phyloP scores from a whole-genome alignment of 2,888 invertebrate genomes.

The Pantelozetes paolii region DNA sequence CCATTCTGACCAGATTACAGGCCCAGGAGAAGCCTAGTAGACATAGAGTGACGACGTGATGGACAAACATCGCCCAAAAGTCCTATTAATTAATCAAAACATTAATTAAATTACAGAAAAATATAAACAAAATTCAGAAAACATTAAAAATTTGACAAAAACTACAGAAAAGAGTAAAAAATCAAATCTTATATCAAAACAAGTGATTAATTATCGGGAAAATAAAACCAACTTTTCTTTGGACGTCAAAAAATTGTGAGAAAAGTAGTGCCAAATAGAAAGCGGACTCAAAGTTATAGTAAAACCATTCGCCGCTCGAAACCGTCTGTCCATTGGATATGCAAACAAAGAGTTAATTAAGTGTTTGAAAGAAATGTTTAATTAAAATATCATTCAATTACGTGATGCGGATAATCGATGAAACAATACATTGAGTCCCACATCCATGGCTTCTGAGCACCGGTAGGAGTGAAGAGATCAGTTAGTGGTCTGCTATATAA shows the following conservation, averaged over 20 bases:
- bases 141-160: background rate
- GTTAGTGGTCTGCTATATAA: background rate
- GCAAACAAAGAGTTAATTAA: slow-evolving; percentile 48
- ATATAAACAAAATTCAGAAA: background rate
- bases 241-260: slow-evolving; percentile 89
- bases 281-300: slow-evolving; percentile 89
- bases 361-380: slow-evolving; percentile 38
- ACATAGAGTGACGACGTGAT: slow-evolving; percentile 87
- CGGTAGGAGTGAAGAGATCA: slow-evolving; percentile 49
- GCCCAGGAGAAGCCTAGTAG: slow-evolving; percentile 91
- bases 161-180: background rate
- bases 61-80: slow-evolving; percentile 97
- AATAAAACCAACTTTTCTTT: slow-evolving; percentile 58
- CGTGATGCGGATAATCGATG: slow-evolving; percentile 71
- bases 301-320: slow-evolving; percentile 83
- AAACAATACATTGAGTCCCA: slow-evolving; percentile 87
- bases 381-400: slow-evolving; percentile 50
- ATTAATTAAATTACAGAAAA: background rate
- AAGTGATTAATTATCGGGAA: background rate
- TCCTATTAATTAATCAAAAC: slow-evolving; percentile 51
- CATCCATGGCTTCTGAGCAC: slow-evolving; percentile 89
- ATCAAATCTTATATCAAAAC: background rate
- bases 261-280: slow-evolving; percentile 93
- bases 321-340: slow-evolving; percentile 65
- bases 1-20: slow-evolving; percentile 82